Base-by-base conservation (phyloP, 2,113 vertebrate species). In the Chlamydotis undulata region DNA sequence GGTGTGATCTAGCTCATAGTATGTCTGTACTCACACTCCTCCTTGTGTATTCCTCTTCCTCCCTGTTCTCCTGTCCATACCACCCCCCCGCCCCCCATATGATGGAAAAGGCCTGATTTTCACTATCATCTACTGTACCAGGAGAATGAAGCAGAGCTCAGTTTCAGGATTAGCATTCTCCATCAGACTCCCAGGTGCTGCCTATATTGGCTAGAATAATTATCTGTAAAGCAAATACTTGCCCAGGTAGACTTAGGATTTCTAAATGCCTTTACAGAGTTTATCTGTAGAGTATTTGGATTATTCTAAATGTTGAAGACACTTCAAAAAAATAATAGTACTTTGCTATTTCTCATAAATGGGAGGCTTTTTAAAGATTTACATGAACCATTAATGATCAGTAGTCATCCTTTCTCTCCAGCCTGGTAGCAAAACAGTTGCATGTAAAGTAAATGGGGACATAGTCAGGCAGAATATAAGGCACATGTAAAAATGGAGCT, bases 71-170 rank as follows among this genome's bases (percentile, higher is more conserved):
- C 23, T 4, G 47, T 67, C 17, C 11, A 21, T 21, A 4, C n/a
- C n/a, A n/a, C 2, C 9, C 10, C 37, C 37, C 37, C 2, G 8
- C 10, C 4, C 25, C 24, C 6, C 0, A 0, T 23, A n/a, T 28
- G 43, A 64, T 43, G 43, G 43, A 45, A 91, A 73, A 78, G 12
- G 3, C 8, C 18, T 74, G 10, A 52, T 81, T 81, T 77, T 45
- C 31, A 41, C 23, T 4, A 6, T 50, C 31, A 31, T 26, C 18
- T 78, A 18, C 21, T 2, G 4, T 35, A 60, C 14, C 11, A 86
- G 31, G 52, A 53, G 87, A 52, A 77, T 26, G 13, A 81, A 87
- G 12, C 14, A 57, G n/a, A 59, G 12, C 2, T 35, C 52, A 28
- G 78, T 73, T 18, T 84, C 15, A 9, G 6, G 26, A 23, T 79